phyloP scores from a whole-genome alignment of 1,140 invertebrate genomes.

The Zaprionus inermis region DNA sequence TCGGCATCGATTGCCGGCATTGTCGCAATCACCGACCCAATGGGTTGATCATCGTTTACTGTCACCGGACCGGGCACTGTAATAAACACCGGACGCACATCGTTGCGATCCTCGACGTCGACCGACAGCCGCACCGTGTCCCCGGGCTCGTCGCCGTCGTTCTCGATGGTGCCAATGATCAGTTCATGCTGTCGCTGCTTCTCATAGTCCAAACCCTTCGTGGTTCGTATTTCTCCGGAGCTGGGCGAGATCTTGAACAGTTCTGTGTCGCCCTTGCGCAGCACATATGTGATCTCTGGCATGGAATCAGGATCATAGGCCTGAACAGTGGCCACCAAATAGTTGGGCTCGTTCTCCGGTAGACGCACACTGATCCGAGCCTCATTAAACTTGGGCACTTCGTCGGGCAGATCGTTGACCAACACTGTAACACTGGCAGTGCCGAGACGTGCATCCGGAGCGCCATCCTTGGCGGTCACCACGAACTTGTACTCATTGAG shows the following conservation, averaged over 20 bases:
- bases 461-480: constrained; percentile 94
- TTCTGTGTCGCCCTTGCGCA: constrained; percentile 91
- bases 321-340: constrained; percentile 90
- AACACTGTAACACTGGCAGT: constrained; percentile 94
- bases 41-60: constrained; percentile 91
- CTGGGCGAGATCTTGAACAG: constrained; percentile 92
- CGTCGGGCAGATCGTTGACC: constrained; percentile 91
- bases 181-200: constrained; percentile 89
- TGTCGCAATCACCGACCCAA: constrained; percentile 91
- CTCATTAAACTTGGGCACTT: constrained; percentile 92
- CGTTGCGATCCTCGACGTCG: constrained; percentile 92
- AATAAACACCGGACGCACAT: constrained; percentile 93
- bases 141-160: constrained; percentile 88
- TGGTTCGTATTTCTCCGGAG: constrained; percentile 91
- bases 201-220: constrained; percentile 92
- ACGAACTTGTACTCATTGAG: constrained; percentile 93
- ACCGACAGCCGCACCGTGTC: constrained; percentile 91
- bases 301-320: constrained; percentile 90
- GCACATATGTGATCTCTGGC: constrained; percentile 92
- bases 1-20: constrained; percentile 92
- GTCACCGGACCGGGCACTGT: constrained; percentile 91
- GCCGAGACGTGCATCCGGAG: constrained; percentile 92
- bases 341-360: constrained; percentile 92
- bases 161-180: constrained; percentile 92
- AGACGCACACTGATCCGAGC: constrained; percentile 90